A percentile compares a stretch with the other conserved stretches of the same genome.
Evolutionary conservation across 1,140 invertebrate species (phyloP).

Genomic region (Lasioglossum albipes): DNA sequence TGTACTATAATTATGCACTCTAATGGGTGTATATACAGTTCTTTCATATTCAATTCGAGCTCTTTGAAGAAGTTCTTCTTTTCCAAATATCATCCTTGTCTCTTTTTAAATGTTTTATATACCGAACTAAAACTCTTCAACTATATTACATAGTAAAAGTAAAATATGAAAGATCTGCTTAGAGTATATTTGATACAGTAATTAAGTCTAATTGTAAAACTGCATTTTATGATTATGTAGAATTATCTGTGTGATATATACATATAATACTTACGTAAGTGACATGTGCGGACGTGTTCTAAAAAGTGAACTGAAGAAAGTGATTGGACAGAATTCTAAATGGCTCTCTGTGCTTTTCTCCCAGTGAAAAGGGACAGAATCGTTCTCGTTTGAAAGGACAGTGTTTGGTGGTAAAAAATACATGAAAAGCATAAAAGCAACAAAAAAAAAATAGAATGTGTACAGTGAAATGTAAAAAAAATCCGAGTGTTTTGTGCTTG

Average conservation of each 20-base stretch:
- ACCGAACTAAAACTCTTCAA: constrained; percentile 17
- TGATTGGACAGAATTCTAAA: constrained; percentile 43
- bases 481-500: constrained; percentile 77
- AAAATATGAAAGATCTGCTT: constrained; percentile 72
- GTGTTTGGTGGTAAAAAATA: constrained; percentile 69
- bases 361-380: constrained; percentile 44
- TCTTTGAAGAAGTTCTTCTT: constrained; percentile 22
- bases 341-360: constrained; percentile 36
- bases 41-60: constrained; percentile 71
- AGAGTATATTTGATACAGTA: constrained; percentile 50
- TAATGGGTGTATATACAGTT: constrained; percentile 63
- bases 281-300: constrained; percentile 60
- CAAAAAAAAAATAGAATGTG: constrained; percentile 66
- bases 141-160: not conserved
- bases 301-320: constrained; percentile 58
- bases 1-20: constrained; percentile 54
- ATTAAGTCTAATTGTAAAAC: constrained; percentile 49
- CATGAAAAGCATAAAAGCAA: constrained; percentile 55
- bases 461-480: constrained; percentile 78
- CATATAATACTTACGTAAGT: constrained; percentile 69
- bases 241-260: constrained; percentile 65
- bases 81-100: not conserved
- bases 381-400: constrained; percentile 64
- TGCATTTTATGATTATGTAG: constrained; percentile 57
- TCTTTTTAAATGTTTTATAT: not conserved